A percentile compares a stretch with the other conserved stretches of the same genome.
Conservation (phyloP, 2,113 vertebrate genomes). For the Leiothrix lutea region DNA sequence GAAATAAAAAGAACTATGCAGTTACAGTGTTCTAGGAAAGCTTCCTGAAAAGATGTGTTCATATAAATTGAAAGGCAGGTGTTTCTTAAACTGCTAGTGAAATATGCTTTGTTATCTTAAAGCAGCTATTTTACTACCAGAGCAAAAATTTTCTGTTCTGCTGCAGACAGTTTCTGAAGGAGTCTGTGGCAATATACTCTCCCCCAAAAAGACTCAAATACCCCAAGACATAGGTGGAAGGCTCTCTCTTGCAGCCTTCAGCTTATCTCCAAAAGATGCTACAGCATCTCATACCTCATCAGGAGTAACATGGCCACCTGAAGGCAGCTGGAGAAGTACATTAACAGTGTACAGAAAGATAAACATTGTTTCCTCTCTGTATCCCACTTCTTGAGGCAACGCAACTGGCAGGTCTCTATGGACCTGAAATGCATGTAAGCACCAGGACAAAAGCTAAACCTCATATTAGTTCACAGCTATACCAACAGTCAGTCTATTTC, state of each 20-base stretch:
- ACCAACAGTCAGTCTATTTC: neutral
- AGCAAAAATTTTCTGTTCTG: neutral
- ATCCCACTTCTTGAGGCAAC: neutral
- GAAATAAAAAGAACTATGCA: neutral
- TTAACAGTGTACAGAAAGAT: fast-evolving
- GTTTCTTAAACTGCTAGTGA: neutral
- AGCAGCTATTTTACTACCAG: neutral
- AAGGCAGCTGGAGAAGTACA: neutral
- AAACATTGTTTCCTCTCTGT: neutral
- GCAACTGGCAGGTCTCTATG: neutral
- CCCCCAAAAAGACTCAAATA: neutral
- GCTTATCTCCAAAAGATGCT: neutral
- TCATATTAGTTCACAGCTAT: neutral
- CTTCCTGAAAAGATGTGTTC: neutral
- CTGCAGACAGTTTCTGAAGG: neutral
- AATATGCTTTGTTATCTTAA: neutral
- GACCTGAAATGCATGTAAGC: neutral
- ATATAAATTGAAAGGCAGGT: neutral
- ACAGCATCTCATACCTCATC: neutral
- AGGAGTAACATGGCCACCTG: neutral
- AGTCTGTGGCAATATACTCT: neutral
- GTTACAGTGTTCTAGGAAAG: neutral
- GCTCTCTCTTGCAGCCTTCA: neutral
- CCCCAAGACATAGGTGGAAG: neutral
- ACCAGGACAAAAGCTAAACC: neutral